A percentile compares a stretch with the other conserved stretches of the same genome.
Conservation (phyloP, 2,797 vertebrate species). For the Pogoniulus pusillus region DNA sequence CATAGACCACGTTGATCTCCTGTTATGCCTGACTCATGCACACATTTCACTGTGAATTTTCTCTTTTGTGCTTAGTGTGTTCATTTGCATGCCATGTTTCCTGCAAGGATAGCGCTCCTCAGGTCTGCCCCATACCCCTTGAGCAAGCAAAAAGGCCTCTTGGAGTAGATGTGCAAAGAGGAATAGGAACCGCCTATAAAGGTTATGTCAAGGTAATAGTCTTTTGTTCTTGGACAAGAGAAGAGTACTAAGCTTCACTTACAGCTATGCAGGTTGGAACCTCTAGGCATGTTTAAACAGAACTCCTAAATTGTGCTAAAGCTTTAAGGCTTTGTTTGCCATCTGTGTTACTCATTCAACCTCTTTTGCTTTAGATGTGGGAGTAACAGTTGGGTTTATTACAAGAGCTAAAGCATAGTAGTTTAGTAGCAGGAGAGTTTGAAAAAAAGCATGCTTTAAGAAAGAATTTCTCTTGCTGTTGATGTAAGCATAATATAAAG, state of each 20-base stretch:
- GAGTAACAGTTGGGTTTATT: not conserved
- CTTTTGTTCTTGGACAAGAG: slow-evolving; percentile 6
- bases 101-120: slow-evolving; percentile 93
- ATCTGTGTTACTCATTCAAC: not conserved
- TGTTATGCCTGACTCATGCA: slow-evolving; percentile 4
- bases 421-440: not conserved
- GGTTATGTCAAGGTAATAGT: slow-evolving; percentile 91
- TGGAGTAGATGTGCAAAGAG: slow-evolving; percentile 94
- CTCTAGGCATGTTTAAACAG: not conserved
- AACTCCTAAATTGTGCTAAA: not conserved
- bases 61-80: slow-evolving; percentile 82
- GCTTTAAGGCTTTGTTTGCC: slow-evolving; percentile 12
- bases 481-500: not conserved
- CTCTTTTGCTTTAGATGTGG: slow-evolving; percentile 10
- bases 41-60: not conserved
- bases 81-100: slow-evolving; percentile 94
- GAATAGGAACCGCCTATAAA: slow-evolving; percentile 96
- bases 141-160: slow-evolving; percentile 95
- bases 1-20: not conserved
- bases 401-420: not conserved
- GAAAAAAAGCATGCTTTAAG: not conserved
- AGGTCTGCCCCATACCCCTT: slow-evolving; percentile 92
- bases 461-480: not conserved
- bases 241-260: not conserved
- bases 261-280: not conserved